These are phyloP conservation scores for Buphagus erythrorhynchus DNA, from an alignment of 2,797 vertebrate genomes.

Conservation along the genomic window DNA sequence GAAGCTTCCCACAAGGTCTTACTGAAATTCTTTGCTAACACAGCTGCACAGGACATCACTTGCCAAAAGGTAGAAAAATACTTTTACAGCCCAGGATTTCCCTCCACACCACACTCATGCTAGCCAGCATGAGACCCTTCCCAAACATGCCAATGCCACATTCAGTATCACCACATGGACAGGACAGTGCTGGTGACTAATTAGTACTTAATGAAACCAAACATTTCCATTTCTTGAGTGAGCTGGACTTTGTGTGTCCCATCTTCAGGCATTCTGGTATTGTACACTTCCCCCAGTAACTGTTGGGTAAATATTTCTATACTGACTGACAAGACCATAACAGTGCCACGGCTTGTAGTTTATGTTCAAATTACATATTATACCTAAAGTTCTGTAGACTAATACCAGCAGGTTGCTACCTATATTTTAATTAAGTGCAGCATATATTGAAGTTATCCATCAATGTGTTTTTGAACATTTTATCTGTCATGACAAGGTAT, in stretches of 20 bases:
- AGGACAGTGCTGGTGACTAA: neutral
- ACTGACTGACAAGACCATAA: neutral
- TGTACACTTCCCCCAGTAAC: accelerated
- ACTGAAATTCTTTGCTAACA: neutral
- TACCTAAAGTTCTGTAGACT: neutral
- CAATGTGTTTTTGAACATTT: neutral
- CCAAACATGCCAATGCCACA: accelerated
- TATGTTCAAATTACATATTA: neutral
- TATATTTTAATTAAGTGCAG: neutral
- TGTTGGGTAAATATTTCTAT: neutral
- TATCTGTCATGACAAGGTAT: neutral
- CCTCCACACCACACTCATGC: neutral
- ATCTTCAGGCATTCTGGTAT: neutral
- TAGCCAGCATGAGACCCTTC: neutral
- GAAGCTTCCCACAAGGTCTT: neutral
- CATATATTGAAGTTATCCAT: neutral
- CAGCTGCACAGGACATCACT: neutral
- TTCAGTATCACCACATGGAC: neutral
- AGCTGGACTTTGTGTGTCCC: neutral
- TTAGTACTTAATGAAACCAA: neutral
- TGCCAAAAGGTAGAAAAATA: neutral
- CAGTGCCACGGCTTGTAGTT: neutral
- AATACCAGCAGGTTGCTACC: neutral
- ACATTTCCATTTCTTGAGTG: accelerated
- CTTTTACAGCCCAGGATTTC: neutral